Base-by-base conservation (phyloP, 53 echinoderm and acorn worm genomes). In the Antedon mediterranea region DNA sequence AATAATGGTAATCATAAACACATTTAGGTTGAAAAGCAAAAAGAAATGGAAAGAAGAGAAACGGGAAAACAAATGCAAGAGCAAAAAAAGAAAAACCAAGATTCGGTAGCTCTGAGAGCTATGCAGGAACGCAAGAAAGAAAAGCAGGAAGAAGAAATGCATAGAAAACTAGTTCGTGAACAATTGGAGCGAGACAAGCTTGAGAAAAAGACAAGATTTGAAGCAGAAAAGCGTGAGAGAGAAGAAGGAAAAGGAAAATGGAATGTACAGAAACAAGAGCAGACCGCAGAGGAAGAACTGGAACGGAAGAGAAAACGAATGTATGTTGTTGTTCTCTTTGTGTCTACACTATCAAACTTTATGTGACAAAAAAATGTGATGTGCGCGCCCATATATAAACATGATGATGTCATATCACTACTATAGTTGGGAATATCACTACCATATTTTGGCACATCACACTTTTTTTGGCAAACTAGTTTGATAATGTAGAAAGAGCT, bases 41-140 rank as follows among this genome's bases (percentile, higher is more conserved):
- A 92, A 76, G 97, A 95, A 77, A 79, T 91, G 1, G 97, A 95
- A 8, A 85, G 97, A 31, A 74, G 97, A 31, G 89, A 88, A 43
- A 77, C 85, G 3, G 91, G 97, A 0, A 91, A 95, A 73, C 43
- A 74, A 3, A 75, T 88, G 32, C 91, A 92, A 83, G 83, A 87
- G 33, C 77, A 81, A 9, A 32, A 83, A 74, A 79, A 88, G 71
- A 72, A 81, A 31, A 78, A 86, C 32, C 29, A 75, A 0, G 87
- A 92, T 28, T 33, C 78, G 13, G 89, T 92, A 57, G 86, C 88
- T 31, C 84, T 32, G 29, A 72, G 82, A 71, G 28, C 79, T 15
- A 90, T 89, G 0, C 81, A 79, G 0, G 95, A 94, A 30, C 70
- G 83, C 3, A 85, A 89, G 30, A 91, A 83, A 43, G 82, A 94